A percentile compares a stretch with the other conserved stretches of the same genome.
Evolutionary conservation across 2,888 invertebrate species (phyloP).

Genomic region (Iselma pallidipennis): DNA sequence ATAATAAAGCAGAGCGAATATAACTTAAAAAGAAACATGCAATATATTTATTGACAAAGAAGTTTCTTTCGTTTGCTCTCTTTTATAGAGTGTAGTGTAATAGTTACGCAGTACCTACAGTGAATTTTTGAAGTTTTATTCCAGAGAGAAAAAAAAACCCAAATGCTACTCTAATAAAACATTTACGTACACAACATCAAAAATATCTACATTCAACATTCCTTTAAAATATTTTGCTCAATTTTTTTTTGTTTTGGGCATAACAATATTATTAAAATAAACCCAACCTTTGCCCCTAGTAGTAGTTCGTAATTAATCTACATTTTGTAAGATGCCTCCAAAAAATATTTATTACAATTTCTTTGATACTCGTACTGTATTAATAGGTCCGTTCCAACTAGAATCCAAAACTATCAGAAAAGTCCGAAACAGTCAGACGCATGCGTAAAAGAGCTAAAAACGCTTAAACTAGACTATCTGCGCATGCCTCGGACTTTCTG

Average conservation of each 20-base stretch:
- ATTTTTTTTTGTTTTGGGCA: no score
- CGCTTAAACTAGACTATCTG: no score
- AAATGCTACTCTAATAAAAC: neutral
- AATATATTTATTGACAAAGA: conserved; percentile 17
- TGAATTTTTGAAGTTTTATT: neutral
- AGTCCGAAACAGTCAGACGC: no score
- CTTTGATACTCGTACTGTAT: no score
- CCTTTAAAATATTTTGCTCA: neutral
- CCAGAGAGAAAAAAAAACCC: neutral
- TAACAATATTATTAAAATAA: no score
- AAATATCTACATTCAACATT: no score
- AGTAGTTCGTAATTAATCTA: neutral
- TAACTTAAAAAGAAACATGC: conserved; percentile 30
- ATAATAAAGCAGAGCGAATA: conserved; percentile 17
- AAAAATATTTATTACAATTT: neutral
- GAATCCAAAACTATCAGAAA: no score
- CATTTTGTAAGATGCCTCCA: neutral
- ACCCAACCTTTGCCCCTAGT: neutral
- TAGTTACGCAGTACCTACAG: conserved; percentile 36
- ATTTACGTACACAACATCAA: neutral
- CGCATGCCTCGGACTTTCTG: no score
- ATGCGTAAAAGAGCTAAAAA: no score
- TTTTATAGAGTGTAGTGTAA: conserved; percentile 37
- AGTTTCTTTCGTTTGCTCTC: conserved; percentile 1
- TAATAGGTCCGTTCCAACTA: no score